Base-by-base conservation (phyloP, 2,797 vertebrate species). In the Peromyscus eremicus region DNA sequence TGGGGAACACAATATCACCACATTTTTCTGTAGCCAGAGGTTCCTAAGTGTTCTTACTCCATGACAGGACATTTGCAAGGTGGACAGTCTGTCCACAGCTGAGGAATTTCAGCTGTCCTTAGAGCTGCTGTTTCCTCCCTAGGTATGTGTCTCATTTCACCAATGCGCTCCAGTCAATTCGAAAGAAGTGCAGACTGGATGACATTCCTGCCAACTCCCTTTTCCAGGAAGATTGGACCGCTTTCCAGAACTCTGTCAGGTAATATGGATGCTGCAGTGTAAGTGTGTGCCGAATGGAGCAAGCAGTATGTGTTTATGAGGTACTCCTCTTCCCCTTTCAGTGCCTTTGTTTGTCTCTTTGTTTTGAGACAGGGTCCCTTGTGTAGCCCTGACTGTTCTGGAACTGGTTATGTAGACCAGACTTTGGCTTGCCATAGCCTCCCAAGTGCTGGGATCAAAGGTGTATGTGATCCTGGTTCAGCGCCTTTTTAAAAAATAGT, bases 211-310 rank as follows among this genome's bases (percentile, higher is more conserved):
- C 98, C 62, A 98, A 98, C 27, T 98, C 99, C 5, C 98, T 98
- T n/a, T 99, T 99, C 98, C 99, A 99, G 89, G 99, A 99, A 97
- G 99, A 99, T 97, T 99, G 99, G 99, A 99, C 99, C 0, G 99
- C 99, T 16, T 99, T 99, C 97, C 99, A 99, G 97, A 99, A 99
- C 98, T 99, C 99, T 21, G 97, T 99, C 96, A 99, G 99, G 99
- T 99, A 97, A 98, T 70, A 16, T 25, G 16, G 86, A 14, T 2
- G 19, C 19, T 43, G 25, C 17, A 9, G 3, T 29, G 21, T 52
- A 62, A 52, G 37, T 32, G 1, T 16, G 8, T 17, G 3, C 34
- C 94, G 29, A 6, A 6, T 77, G 34, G 29, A 25, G 46, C 25
- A 27, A 34, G 49, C 34, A 10, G 25, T 23, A 8, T 57, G 27